Base-by-base conservation (phyloP, 1,140 invertebrate genomes). In the Drosophila sturtevanti region DNA sequence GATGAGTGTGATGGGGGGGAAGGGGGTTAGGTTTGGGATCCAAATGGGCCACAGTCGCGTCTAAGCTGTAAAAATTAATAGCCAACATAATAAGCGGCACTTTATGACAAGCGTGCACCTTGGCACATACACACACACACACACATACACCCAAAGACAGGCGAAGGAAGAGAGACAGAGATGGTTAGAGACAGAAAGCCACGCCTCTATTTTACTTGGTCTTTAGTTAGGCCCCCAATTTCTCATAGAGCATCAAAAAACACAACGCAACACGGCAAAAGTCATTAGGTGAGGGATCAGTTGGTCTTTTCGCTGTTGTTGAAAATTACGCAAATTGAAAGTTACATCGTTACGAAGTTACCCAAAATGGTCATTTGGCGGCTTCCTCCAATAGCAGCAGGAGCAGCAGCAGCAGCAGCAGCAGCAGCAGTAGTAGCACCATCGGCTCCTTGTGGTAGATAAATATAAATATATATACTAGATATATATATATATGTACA, bases 311-410 rank as follows among this genome's bases (percentile, higher is more conserved):
- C 66, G 44, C 37, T 27, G 59, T 48, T 71, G 66, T 79, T 80
- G 84, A 78, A 89, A 89, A 89, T 89, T 89, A 89, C 84, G 84
- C 84, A 89, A 89, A 89, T 89, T 89, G 84, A 89, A 84, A 89
- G 79, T 87, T 89, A 79, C 82, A 77, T 78, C 81, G 81, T 81
- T 85, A 72, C 44, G 48, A 14, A 31, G 58, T 66, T 38, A 62
- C 63, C 41, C 77, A 44, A 68, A 72, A 69, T 48, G 67, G 62
- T 66, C 48, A 77, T 48, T 48, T 48, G 18, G 41, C 41, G 18
- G 41, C 41, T 48, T 48, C 41, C 41, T 48, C 27, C 27, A 31
- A n/a, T n/a, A n/a, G n/a, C 27, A 31, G 27, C 27, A 24, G 63
- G 48, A 65, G 63, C 52, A 31, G 22, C 22, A 14, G n/a, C 52